These are phyloP conservation scores for Anguilla megastoma DNA, from an alignment of 2,797 vertebrate genomes.

Conservation along the genomic window DNA sequence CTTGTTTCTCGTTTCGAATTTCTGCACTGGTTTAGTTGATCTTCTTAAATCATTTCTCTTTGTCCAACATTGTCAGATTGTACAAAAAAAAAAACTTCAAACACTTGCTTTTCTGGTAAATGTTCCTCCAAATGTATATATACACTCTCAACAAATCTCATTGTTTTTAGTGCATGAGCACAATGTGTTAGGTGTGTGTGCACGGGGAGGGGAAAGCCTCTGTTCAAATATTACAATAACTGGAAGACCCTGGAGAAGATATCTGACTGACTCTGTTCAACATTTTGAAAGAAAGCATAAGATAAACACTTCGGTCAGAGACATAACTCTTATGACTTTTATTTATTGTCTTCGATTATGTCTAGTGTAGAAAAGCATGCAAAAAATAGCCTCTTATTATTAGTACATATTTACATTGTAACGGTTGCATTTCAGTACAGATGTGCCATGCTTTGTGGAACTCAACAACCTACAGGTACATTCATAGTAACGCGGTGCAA, in stretches of 20 bases:
- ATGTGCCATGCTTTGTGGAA: conserved; percentile 69
- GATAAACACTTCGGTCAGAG: conserved; percentile 26
- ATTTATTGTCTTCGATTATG: conserved; percentile 69
- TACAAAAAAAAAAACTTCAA: neutral
- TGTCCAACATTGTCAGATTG: neutral
- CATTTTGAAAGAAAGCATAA: neutral
- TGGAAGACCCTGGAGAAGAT: neutral
- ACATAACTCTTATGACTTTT: conserved; percentile 56
- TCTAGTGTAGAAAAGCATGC: conserved; percentile 88
- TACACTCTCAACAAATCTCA: neutral
- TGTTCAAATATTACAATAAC: neutral
- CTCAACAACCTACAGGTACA: conserved; percentile 55
- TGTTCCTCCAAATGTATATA: conserved; percentile 10
- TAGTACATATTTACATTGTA: conserved; percentile 88
- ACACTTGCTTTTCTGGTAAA: neutral
- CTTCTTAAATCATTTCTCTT: neutral
- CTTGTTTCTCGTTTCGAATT: neutral
- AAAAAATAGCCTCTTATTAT: conserved; percentile 88
- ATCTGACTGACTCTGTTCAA: neutral
- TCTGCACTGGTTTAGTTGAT: neutral
- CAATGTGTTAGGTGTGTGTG: neutral
- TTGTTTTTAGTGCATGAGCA: neutral
- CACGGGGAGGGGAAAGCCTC: neutral
- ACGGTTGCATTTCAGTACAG: conserved; percentile 65
- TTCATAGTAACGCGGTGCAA: conserved; percentile 57